phyloP scores from a whole-genome alignment of 2,888 invertebrate species.

The Cyrtodaria siliqua region DNA sequence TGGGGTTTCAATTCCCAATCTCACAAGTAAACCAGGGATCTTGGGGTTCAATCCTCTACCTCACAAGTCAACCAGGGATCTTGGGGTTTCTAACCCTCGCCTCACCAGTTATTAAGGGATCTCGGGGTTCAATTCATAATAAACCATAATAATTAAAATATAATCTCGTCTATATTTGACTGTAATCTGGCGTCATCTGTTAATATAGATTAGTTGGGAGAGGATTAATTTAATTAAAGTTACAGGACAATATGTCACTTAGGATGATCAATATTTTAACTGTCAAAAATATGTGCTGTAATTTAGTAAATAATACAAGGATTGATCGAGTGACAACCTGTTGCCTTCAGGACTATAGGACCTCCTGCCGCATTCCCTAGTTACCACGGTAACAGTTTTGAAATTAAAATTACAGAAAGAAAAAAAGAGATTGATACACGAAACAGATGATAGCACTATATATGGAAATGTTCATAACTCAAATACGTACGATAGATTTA shows the following conservation, averaged over 20 bases:
- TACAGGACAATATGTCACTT: slow-evolving; percentile 37
- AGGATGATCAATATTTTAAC: slow-evolving; percentile 43
- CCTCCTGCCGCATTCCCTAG: slow-evolving; percentile 49
- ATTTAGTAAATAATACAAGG: slow-evolving; percentile 52
- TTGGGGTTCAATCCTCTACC: too few relatives aligned
- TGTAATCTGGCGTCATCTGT: slow-evolving; percentile 12
- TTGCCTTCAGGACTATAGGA: slow-evolving; percentile 44
- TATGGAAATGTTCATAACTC: slow-evolving; percentile 47
- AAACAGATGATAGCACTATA: slow-evolving; percentile 51
- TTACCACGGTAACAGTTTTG: slow-evolving; percentile 53
- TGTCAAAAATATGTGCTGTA: slow-evolving; percentile 31
- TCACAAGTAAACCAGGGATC: too few relatives aligned
- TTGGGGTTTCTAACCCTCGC: too few relatives aligned
- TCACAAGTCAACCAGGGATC: too few relatives aligned
- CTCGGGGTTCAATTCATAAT: too few relatives aligned
- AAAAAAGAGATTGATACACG: slow-evolving; percentile 57
- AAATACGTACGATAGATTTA: slow-evolving; percentile 45
- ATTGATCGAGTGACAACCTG: slow-evolving; percentile 59
- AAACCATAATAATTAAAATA: too few relatives aligned
- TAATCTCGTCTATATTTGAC: too few relatives aligned
- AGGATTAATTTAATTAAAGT: slow-evolving; percentile 44
- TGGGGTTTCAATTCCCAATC: too few relatives aligned
- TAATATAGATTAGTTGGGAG: slow-evolving; percentile 22
- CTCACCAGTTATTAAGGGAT: too few relatives aligned
- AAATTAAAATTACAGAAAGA: slow-evolving; percentile 62